phyloP scores from a whole-genome alignment of 2,888 invertebrate species.

The Platerodrilus igneus region DNA sequence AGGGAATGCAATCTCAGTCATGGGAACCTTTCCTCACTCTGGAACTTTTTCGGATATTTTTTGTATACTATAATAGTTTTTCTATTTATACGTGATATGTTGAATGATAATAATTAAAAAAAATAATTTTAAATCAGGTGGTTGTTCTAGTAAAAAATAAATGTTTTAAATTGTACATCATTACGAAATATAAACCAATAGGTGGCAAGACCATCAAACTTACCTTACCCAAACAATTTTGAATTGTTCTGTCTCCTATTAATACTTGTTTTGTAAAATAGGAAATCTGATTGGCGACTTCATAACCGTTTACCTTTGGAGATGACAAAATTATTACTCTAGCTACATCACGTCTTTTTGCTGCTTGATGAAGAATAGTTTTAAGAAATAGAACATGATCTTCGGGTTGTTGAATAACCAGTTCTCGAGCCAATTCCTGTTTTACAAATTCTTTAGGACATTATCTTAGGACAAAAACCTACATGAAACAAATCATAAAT shows the following conservation, averaged over 20 bases:
- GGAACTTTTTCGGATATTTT: too few relatives aligned
- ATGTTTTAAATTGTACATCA: too few relatives aligned
- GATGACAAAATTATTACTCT: constrained; percentile 56
- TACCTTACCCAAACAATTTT: too few relatives aligned
- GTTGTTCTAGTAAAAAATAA: too few relatives aligned
- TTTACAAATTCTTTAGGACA: constrained; percentile 6
- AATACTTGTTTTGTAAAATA: constrained; percentile 37
- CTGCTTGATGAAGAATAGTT: constrained; percentile 51
- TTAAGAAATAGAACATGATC: constrained; percentile 63
- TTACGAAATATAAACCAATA: too few relatives aligned
- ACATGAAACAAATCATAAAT: constrained; percentile 63
- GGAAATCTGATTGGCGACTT: constrained; percentile 39
- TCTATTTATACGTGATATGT: too few relatives aligned
- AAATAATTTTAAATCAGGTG: too few relatives aligned
- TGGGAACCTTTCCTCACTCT: too few relatives aligned
- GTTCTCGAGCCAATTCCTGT: constrained; percentile 57
- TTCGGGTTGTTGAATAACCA: constrained; percentile 56
- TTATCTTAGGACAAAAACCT: constrained; percentile 20
- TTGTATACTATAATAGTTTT: too few relatives aligned
- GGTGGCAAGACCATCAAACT: too few relatives aligned
- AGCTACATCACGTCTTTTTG: constrained; percentile 50
- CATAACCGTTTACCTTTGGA: constrained; percentile 46
- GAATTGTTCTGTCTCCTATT: constrained; percentile 34
- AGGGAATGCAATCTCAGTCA: too few relatives aligned
- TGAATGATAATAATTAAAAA: too few relatives aligned